Conservation (phyloP, 2,888 invertebrate genomes). For the Pinctada fucata region DNA sequence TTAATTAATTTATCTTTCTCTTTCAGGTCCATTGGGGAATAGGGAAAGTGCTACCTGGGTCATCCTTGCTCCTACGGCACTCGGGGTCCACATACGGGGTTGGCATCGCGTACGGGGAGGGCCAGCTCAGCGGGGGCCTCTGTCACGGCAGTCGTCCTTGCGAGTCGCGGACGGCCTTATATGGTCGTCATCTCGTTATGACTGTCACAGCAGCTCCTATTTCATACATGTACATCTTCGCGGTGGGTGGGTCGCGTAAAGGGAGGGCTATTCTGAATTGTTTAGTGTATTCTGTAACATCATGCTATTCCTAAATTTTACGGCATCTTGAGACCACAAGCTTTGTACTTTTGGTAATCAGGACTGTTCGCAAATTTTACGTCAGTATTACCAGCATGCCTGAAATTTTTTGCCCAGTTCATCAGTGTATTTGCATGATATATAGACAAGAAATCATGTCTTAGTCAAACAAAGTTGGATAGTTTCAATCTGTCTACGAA, state of each 20-base stretch:
- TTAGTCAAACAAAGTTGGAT: neutral
- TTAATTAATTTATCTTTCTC: constrained; percentile 28
- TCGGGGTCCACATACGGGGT: constrained; percentile 56
- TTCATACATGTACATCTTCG: constrained; percentile 31
- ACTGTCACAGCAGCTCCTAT: constrained; percentile 39
- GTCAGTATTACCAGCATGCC: neutral
- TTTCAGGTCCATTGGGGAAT: constrained; percentile 62
- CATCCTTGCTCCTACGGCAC: constrained; percentile 45
- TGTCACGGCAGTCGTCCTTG: constrained; percentile 43
- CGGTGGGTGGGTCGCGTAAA: constrained; percentile 65
- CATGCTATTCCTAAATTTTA: constrained; percentile 22
- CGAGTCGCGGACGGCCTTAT: constrained; percentile 13
- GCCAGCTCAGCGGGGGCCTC: constrained; percentile 64
- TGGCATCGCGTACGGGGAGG: constrained; percentile 65
- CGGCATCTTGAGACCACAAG: neutral
- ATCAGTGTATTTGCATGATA: constrained; percentile 1
- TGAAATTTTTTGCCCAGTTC: neutral
- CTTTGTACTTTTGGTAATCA: constrained; percentile 1
- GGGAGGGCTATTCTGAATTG: constrained; percentile 59
- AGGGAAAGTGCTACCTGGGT: constrained; percentile 57
- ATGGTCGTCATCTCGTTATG: constrained; percentile 6
- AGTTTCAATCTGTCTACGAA: no score
- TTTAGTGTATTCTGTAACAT: constrained; percentile 9
- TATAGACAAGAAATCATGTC: neutral
- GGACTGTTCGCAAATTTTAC: neutral